Evolutionary conservation across 2,888 invertebrate species (phyloP).

Genomic region (Drosophila gaucha): DNA sequence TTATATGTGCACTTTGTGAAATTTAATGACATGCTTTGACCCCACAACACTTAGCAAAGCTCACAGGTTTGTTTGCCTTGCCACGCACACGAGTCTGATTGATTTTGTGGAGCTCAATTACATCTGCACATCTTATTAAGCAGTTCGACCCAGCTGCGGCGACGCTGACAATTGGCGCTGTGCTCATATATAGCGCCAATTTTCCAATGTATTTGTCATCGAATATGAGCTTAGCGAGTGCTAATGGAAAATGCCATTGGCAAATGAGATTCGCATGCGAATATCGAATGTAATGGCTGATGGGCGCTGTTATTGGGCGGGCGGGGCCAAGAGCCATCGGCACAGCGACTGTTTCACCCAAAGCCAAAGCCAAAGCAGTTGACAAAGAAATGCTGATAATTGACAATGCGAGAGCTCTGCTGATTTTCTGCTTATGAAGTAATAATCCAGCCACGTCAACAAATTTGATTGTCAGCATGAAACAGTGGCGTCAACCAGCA

Average conservation of each 20-base stretch:
- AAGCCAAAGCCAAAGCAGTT: slow-evolving; percentile 34
- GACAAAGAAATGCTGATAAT: slow-evolving; percentile 76
- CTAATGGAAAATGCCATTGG: slow-evolving; percentile 71
- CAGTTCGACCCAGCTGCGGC: background rate
- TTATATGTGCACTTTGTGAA: too few species aligned
- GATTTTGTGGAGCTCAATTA: slow-evolving; percentile 54
- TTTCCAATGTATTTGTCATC: slow-evolving; percentile 67
- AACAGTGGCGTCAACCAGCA: slow-evolving; percentile 51
- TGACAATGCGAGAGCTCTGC: slow-evolving; percentile 64
- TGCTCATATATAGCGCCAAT: slow-evolving; percentile 22
- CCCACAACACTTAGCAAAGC: too few species aligned
- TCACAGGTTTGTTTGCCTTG: slow-evolving; percentile 35
- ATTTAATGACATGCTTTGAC: background rate
- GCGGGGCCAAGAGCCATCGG: slow-evolving; percentile 25
- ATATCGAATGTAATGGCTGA: slow-evolving; percentile 75
- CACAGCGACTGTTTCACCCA: slow-evolving; percentile 11
- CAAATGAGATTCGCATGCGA: slow-evolving; percentile 75
- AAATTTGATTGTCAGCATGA: slow-evolving; percentile 79
- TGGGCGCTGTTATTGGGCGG: slow-evolving; percentile 58
- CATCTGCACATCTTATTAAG: slow-evolving; percentile 42
- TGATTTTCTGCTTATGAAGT: slow-evolving; percentile 76
- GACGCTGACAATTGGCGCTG: slow-evolving; percentile 20
- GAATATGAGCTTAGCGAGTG: slow-evolving; percentile 64
- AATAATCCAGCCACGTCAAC: slow-evolving; percentile 81
- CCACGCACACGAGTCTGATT: slow-evolving; percentile 51